Evolutionary conservation across 2,888 invertebrate genomes (phyloP).

Genomic region (Monochamus alternatus): DNA sequence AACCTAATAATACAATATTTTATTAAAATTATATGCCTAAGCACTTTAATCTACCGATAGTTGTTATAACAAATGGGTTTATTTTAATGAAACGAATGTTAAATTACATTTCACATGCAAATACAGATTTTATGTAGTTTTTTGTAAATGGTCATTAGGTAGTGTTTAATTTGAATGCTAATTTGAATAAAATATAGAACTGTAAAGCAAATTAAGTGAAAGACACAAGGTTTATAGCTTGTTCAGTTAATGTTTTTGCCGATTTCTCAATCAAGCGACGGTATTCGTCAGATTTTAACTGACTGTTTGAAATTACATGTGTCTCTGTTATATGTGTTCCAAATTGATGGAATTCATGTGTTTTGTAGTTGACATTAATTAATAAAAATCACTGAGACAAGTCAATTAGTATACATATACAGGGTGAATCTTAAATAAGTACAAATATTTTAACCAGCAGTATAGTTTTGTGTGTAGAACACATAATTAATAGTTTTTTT

Average conservation of each 20-base stretch:
- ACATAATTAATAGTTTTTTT: no score
- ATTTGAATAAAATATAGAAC: constrained; percentile 5
- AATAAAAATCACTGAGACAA: no score
- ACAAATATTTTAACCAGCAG: no score
- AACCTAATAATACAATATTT: background rate
- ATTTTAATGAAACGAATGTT: background rate
- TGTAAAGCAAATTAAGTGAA: constrained; percentile 1
- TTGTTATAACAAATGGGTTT: background rate
- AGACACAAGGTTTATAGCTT: background rate
- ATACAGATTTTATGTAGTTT: background rate
- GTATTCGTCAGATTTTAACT: no score
- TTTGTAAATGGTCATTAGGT: background rate
- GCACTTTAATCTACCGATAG: background rate
- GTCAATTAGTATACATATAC: no score
- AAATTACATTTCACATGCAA: constrained; percentile 7
- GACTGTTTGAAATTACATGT: background rate
- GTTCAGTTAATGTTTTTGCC: background rate
- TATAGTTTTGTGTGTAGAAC: no score
- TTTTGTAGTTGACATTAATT: background rate
- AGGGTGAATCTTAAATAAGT: no score
- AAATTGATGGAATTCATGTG: background rate
- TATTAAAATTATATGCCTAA: background rate
- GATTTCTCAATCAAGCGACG: background rate
- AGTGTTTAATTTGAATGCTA: background rate
- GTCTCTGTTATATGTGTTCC: background rate